phyloP scores from a whole-genome alignment of 2,888 invertebrate species.

The Sarcophaga caerulescens region DNA sequence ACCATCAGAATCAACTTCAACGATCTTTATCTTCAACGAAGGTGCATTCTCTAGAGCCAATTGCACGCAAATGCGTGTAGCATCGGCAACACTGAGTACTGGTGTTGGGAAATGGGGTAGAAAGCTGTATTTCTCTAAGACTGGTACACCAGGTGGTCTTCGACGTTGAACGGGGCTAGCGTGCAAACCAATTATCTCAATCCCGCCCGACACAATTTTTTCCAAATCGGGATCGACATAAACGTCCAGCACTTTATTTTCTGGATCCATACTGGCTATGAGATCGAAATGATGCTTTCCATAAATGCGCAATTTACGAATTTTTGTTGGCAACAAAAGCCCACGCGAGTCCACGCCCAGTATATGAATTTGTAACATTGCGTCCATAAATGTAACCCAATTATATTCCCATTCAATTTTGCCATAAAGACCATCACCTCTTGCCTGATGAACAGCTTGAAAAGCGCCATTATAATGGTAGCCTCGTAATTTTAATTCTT shows the following conservation, averaged over 20 bases:
- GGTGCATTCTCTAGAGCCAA: conserved; percentile 87
- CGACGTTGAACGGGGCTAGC: conserved; percentile 88
- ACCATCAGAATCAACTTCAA: conserved; percentile 83
- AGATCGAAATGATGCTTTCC: conserved; percentile 84
- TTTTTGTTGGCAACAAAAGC: conserved; percentile 88
- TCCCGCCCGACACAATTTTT: conserved; percentile 85
- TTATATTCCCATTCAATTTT: conserved; percentile 87
- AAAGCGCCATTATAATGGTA: conserved; percentile 83
- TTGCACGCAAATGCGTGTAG: conserved; percentile 85
- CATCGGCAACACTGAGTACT: conserved; percentile 79
- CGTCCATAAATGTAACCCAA: conserved; percentile 95
- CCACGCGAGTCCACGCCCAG: conserved; percentile 86
- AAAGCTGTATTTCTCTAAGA: conserved; percentile 89
- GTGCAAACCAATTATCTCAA: conserved; percentile 89
- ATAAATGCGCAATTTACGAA: conserved; percentile 87
- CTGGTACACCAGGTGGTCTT: conserved; percentile 87
- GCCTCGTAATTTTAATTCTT: conserved; percentile 87
- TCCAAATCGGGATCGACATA: conserved; percentile 75
- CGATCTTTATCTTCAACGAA: conserved; percentile 84
- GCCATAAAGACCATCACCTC: conserved; percentile 78
- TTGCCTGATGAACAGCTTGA: conserved; percentile 75
- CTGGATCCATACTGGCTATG: conserved; percentile 79
- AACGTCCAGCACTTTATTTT: conserved; percentile 77
- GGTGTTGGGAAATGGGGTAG: conserved; percentile 83
- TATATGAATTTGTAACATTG: conserved; percentile 92